Conservation (phyloP, 2,888 invertebrate genomes). For the Lasioglossum malachurum region DNA sequence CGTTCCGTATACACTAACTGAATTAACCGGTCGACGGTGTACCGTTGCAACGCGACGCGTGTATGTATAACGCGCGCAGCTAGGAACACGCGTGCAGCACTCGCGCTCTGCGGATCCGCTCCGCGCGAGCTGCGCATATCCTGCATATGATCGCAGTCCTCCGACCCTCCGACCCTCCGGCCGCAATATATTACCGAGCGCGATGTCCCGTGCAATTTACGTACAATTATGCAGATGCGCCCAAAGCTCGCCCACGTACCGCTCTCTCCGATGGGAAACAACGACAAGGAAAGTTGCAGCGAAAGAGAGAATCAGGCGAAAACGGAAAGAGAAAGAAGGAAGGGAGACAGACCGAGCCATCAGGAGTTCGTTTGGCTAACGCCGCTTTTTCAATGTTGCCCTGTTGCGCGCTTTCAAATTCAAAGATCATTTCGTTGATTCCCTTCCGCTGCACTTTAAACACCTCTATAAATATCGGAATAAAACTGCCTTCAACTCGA, state of each 20-base stretch:
- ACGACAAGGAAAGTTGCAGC: neutral
- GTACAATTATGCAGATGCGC: conserved; percentile 81
- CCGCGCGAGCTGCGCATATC: conserved; percentile 62
- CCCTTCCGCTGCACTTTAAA: too few species aligned
- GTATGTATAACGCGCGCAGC: conserved; percentile 29
- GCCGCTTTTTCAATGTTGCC: neutral
- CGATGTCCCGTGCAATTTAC: conserved; percentile 81
- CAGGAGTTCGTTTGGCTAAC: neutral
- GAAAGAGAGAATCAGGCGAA: conserved; percentile 4
- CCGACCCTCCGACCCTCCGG: conserved; percentile 59
- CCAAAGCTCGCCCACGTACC: conserved; percentile 66
- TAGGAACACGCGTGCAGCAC: conserved; percentile 21
- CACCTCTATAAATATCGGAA: too few species aligned
- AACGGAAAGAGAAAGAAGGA: neutral
- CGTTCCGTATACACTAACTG: conserved; percentile 74
- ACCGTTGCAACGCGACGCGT: conserved; percentile 50
- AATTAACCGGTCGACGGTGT: conserved; percentile 75
- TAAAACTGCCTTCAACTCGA: too few species aligned
- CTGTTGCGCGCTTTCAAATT: neutral
- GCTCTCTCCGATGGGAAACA: conserved; percentile 14
- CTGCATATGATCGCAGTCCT: conserved; percentile 61
- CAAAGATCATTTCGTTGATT: too few species aligned
- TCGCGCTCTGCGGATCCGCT: conserved; percentile 54
- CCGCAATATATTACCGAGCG: conserved; percentile 77
- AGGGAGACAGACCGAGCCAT: neutral